A percentile compares a stretch with the other conserved stretches of the same genome.
Conservation (phyloP, 2,888 invertebrate species). For the Xestia xanthographa region DNA sequence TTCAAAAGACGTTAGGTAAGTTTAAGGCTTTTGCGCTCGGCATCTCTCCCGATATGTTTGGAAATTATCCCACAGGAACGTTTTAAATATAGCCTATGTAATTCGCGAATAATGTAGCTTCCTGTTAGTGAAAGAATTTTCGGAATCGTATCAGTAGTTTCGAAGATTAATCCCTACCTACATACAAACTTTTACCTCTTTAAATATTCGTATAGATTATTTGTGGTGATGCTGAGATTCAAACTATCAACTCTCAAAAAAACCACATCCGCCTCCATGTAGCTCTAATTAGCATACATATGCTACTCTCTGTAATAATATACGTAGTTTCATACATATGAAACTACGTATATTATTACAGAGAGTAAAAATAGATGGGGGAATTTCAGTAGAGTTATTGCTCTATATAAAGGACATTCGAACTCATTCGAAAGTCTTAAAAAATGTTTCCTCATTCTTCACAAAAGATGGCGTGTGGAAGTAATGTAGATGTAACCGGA, state of each 20-base stretch:
- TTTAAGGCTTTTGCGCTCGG: neutral
- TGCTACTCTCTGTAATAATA: too few relatives aligned
- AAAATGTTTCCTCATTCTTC: slow-evolving; percentile 8
- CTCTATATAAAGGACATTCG: neutral
- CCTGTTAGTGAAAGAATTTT: too few relatives aligned
- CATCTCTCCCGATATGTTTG: too few relatives aligned
- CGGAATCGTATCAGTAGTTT: too few relatives aligned
- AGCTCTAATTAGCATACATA: neutral
- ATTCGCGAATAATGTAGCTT: too few relatives aligned
- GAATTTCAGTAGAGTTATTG: neutral
- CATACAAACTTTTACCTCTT: too few relatives aligned
- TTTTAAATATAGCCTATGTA: too few relatives aligned
- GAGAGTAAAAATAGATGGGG: too few relatives aligned
- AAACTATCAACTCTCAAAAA: neutral
- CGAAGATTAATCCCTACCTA: too few relatives aligned
- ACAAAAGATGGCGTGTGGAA: slow-evolving; percentile 39
- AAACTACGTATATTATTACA: neutral
- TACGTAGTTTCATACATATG: too few relatives aligned
- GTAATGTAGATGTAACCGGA: slow-evolving; percentile 54
- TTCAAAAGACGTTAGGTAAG: neutral
- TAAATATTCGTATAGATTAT: neutral
- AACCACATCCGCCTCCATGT: neutral
- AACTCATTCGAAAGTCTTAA: neutral
- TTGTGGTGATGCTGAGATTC: neutral
- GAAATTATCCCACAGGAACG: too few relatives aligned